Conservation (phyloP, 2,888 invertebrate species). For the Fragum whitleyi region DNA sequence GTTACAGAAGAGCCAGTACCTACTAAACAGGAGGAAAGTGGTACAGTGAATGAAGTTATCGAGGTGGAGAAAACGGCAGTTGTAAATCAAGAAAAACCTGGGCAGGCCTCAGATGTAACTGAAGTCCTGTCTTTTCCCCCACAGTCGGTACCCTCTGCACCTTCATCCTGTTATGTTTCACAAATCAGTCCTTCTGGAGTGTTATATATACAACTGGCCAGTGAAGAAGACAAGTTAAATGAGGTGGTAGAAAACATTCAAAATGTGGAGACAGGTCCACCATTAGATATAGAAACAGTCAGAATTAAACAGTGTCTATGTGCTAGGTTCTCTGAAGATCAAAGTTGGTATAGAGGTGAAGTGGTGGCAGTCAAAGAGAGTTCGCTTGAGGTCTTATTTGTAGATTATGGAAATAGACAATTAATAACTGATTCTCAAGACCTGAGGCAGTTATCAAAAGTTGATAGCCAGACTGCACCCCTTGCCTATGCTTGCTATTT, state of each 20-base stretch:
- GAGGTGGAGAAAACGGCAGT: background rate
- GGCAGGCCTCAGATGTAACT: background rate
- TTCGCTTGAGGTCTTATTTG: slow-evolving; percentile 72
- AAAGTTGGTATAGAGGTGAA: slow-evolving; percentile 89
- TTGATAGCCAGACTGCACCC: slow-evolving; percentile 55
- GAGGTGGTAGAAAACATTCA: slow-evolving; percentile 65
- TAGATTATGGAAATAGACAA: slow-evolving; percentile 81
- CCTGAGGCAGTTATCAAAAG: slow-evolving; percentile 64
- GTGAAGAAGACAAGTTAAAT: slow-evolving; percentile 63
- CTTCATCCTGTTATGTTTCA: slow-evolving; percentile 60
- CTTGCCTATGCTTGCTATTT: slow-evolving; percentile 70
- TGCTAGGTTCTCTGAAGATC: slow-evolving; percentile 88
- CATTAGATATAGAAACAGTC: slow-evolving; percentile 27
- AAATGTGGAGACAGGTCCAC: slow-evolving; percentile 42
- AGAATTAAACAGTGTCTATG: slow-evolving; percentile 67
- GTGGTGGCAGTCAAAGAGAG: slow-evolving; percentile 86
- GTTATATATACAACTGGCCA: slow-evolving; percentile 72
- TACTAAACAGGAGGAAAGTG: background rate
- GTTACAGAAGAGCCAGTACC: slow-evolving; percentile 3
- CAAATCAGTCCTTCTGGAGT: slow-evolving; percentile 67
- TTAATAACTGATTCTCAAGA: slow-evolving; percentile 61
- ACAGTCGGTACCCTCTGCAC: slow-evolving; percentile 51
- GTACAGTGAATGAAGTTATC: background rate
- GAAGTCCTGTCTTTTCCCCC: slow-evolving; percentile 33
- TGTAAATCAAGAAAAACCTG: background rate